phyloP scores from a whole-genome alignment of 2,888 invertebrate genomes.

The Pristionchus fissidentatus region DNA sequence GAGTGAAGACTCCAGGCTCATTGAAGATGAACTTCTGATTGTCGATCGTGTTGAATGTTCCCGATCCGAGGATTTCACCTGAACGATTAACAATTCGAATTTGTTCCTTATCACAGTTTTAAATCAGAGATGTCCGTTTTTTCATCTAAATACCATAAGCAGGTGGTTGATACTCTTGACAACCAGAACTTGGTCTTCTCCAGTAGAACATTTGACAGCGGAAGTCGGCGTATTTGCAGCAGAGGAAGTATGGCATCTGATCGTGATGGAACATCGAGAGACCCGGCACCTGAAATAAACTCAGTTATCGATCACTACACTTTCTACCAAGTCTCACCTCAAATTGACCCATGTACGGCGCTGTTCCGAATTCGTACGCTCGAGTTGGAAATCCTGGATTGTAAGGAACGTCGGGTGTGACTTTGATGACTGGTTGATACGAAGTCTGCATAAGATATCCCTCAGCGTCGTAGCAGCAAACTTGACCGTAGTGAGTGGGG shows the following conservation, averaged over 20 bases:
- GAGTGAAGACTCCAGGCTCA: conserved; percentile 91
- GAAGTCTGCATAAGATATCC: conserved; percentile 92
- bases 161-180: conserved; percentile 94
- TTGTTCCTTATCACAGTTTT: not conserved
- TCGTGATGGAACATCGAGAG: conserved; percentile 97
- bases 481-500: conserved; percentile 83
- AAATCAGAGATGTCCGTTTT: not conserved
- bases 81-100: conserved; percentile 56
- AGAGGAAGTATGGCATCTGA: conserved; percentile 92
- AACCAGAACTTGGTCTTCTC: conserved; percentile 90
- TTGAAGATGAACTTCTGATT: conserved; percentile 92
- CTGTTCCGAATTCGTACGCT: conserved; percentile 86
- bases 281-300: conserved; percentile 83
- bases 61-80: conserved; percentile 92
- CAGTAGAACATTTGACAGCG: conserved; percentile 95
- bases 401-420: conserved; percentile 65
- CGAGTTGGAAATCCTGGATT: conserved; percentile 74
- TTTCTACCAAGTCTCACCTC: conserved; percentile 80
- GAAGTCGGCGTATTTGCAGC: conserved; percentile 94
- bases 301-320: no score
- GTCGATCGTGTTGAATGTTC: conserved; percentile 93
- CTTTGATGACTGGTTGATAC: conserved; percentile 84
- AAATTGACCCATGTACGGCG: conserved; percentile 94
- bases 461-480: conserved; percentile 95
- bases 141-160: conserved; percentile 80